Conservation (phyloP, 2,888 invertebrate species). For the Zaprionus bogoriensis region DNA sequence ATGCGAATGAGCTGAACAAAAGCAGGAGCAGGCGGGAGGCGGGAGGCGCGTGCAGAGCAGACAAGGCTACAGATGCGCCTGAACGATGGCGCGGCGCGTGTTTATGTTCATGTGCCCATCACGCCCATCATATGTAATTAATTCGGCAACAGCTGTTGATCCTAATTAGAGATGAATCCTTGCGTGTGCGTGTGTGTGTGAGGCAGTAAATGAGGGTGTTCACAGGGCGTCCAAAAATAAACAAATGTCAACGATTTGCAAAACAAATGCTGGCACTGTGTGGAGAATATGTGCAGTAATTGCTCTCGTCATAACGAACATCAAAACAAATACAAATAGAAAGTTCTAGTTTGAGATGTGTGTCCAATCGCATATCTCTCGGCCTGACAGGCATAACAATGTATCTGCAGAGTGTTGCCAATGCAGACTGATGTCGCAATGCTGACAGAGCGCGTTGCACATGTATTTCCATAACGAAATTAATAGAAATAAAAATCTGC, state of each 20-base stretch:
- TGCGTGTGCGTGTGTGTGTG: slow-evolving; percentile 9
- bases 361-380: neutral
- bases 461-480: neutral
- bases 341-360: neutral
- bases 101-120: slow-evolving; percentile 58
- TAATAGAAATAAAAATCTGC: neutral
- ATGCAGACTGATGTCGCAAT: neutral
- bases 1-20: slow-evolving; percentile 11
- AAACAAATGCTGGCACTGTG: slow-evolving; percentile 10
- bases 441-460: neutral
- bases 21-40: neutral
- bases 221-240: slow-evolving; percentile 23
- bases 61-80: slow-evolving; percentile 16
- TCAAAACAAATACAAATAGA: neutral
- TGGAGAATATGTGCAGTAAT: neutral
- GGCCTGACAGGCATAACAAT: neutral
- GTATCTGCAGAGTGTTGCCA: neutral
- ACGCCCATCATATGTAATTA: slow-evolving; percentile 74
- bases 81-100: slow-evolving; percentile 25
- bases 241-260: slow-evolving; percentile 38
- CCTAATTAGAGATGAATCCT: slow-evolving; percentile 66
- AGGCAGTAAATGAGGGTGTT: neutral
- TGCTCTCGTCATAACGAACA: neutral
- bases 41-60: neutral
- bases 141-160: slow-evolving; percentile 77